A percentile compares a stretch with the other conserved stretches of the same genome.
Evolutionary conservation across 1,140 invertebrate species (phyloP).

Genomic region (Zaprionus camerounensis): DNA sequence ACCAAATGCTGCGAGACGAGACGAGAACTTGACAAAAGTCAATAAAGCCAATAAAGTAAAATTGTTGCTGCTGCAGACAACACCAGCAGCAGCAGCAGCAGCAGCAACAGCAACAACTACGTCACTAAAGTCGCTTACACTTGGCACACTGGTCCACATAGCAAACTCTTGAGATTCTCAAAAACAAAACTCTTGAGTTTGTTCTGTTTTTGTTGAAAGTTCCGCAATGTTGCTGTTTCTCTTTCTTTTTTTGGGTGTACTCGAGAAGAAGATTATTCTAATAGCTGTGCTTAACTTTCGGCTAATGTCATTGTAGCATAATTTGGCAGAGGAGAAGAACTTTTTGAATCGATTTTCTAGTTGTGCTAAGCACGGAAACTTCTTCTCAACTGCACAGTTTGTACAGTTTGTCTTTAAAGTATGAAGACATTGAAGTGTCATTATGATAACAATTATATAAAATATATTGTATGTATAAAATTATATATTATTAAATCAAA

Average conservation of each 20-base stretch:
- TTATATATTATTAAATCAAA: too few relatives aligned
- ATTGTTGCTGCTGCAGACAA: constrained; percentile 45
- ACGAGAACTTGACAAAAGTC: constrained; percentile 77
- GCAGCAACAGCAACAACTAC: constrained; percentile 1
- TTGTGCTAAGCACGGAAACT: not conserved
- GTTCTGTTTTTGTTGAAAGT: constrained; percentile 4
- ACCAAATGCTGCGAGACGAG: constrained; percentile 45
- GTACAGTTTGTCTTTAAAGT: not conserved
- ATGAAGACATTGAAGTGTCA: not conserved
- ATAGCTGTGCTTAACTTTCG: not conserved
- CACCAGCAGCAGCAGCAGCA: constrained; percentile 16
- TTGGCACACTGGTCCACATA: constrained; percentile 21
- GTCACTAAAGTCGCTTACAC: constrained; percentile 14
- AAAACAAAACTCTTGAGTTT: constrained; percentile 5
- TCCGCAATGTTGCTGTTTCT: not conserved
- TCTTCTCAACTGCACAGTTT: not conserved
- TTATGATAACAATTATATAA: too few relatives aligned
- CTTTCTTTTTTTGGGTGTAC: not conserved
- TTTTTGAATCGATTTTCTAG: not conserved
- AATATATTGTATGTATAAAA: too few relatives aligned
- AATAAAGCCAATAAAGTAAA: constrained; percentile 82
- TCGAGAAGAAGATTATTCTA: constrained; percentile 5
- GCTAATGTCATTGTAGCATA: constrained; percentile 1
- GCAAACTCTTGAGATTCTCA: not conserved
- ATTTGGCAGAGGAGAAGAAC: not conserved